These are phyloP conservation scores for Oreamnos americanus DNA, from an alignment of 2,113 vertebrate species.

Conservation along the genomic window DNA sequence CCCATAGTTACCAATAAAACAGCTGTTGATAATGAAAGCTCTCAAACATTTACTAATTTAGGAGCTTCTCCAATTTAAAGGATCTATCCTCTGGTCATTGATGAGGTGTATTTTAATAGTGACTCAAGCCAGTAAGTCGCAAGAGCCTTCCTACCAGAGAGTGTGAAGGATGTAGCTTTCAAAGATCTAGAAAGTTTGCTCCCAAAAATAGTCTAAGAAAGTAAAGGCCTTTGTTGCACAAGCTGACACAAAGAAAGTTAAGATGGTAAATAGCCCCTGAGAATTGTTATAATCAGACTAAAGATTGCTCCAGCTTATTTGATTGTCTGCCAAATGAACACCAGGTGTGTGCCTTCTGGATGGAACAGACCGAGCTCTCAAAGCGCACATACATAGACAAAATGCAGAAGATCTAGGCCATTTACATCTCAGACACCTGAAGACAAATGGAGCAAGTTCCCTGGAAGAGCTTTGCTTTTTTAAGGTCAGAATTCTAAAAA, in stretches of 20 bases:
- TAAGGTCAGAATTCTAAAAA: not conserved
- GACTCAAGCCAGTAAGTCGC: not conserved
- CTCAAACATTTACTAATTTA: not conserved
- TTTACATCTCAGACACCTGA: not conserved
- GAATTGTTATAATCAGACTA: not conserved
- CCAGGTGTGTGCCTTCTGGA: not conserved
- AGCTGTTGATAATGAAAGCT: not conserved
- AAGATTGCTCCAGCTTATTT: not conserved
- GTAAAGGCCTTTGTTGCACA: not conserved
- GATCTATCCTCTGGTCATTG: not conserved
- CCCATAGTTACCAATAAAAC: not conserved
- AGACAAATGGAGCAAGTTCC: not conserved
- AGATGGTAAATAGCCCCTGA: not conserved
- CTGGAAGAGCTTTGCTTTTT: not conserved
- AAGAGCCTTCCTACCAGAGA: not conserved
- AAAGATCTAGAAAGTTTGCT: not conserved
- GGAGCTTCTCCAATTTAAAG: not conserved
- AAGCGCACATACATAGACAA: not conserved
- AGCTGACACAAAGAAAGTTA: not conserved
- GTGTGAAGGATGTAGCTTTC: not conserved
- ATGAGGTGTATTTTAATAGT: not conserved
- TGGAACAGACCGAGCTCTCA: not conserved
- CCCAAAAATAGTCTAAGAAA: not conserved
- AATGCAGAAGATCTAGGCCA: not conserved
- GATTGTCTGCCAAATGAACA: not conserved